phyloP scores from a whole-genome alignment of 2,888 invertebrate species.

The Agrochola lota region DNA sequence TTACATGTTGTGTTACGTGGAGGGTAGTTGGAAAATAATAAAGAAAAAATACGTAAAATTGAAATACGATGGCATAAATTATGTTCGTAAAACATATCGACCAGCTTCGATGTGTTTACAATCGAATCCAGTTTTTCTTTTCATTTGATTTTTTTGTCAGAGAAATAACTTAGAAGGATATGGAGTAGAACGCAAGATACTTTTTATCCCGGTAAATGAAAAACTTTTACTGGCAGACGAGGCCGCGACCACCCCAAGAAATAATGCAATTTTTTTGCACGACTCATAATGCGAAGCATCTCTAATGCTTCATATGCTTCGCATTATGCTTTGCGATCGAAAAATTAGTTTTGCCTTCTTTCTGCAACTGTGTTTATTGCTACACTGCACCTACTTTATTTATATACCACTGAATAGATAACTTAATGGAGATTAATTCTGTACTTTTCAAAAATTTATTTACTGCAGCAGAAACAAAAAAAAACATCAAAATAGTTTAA shows the following conservation, averaged over 20 bases:
- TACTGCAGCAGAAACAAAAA: too few relatives aligned
- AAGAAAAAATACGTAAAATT: conserved; percentile 7
- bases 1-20: conserved; percentile 1
- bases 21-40: conserved; percentile 38
- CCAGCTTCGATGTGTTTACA: background rate
- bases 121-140: background rate
- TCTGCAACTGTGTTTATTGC: too few relatives aligned
- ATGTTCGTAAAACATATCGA: background rate
- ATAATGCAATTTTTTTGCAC: background rate
- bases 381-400: too few relatives aligned
- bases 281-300: too few relatives aligned
- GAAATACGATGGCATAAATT: background rate
- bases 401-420: too few relatives aligned
- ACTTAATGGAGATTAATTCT: too few relatives aligned
- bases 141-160: background rate
- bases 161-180: background rate
- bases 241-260: background rate
- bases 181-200: too few relatives aligned
- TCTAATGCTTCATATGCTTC: too few relatives aligned
- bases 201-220: background rate
- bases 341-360: too few relatives aligned
- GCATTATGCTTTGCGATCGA: too few relatives aligned
- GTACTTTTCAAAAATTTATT: too few relatives aligned
- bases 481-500: too few relatives aligned
- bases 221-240: background rate